Evolutionary conservation across 2,888 invertebrate species (phyloP).

Genomic region (Parnassius mnemosyne): DNA sequence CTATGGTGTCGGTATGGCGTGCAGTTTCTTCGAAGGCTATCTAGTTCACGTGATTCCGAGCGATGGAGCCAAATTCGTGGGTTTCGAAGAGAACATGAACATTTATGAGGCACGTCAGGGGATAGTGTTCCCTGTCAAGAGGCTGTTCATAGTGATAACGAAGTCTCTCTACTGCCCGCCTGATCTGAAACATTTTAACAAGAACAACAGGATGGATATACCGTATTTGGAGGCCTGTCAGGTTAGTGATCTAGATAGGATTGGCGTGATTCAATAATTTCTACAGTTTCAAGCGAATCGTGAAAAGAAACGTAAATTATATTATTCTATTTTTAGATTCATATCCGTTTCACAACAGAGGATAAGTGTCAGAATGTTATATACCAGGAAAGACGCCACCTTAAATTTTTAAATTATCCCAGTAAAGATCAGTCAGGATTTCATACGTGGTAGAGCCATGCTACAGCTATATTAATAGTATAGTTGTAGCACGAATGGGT

Average conservation of each 20-base stretch:
- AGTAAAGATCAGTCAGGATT: too few relatives aligned
- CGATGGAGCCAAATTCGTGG: conserved; percentile 56
- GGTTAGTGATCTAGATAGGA: conserved; percentile 44
- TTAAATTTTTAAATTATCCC: too few relatives aligned
- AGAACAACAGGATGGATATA: conserved; percentile 38
- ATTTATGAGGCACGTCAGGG: conserved; percentile 64
- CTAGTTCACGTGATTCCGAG: conserved; percentile 78
- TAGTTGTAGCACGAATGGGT: too few relatives aligned
- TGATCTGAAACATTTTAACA: conserved; percentile 69
- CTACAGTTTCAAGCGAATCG: too few relatives aligned
- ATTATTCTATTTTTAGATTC: too few relatives aligned
- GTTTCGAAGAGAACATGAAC: conserved; percentile 54
- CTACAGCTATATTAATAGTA: too few relatives aligned
- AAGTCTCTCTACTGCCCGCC: conserved; percentile 80
- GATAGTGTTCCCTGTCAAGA: conserved; percentile 76
- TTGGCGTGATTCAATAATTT: too few relatives aligned
- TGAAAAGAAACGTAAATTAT: too few relatives aligned
- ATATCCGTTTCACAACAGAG: too few relatives aligned
- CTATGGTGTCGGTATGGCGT: conserved; percentile 84
- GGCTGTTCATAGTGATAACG: conserved; percentile 82
- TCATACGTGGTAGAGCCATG: too few relatives aligned
- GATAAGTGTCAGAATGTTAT: too few relatives aligned
- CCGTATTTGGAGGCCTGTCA: conserved; percentile 65
- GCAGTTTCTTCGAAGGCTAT: conserved; percentile 83
- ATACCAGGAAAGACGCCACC: too few relatives aligned